phyloP scores from a whole-genome alignment of 2,888 invertebrate species.

The Hipparchia semele region DNA sequence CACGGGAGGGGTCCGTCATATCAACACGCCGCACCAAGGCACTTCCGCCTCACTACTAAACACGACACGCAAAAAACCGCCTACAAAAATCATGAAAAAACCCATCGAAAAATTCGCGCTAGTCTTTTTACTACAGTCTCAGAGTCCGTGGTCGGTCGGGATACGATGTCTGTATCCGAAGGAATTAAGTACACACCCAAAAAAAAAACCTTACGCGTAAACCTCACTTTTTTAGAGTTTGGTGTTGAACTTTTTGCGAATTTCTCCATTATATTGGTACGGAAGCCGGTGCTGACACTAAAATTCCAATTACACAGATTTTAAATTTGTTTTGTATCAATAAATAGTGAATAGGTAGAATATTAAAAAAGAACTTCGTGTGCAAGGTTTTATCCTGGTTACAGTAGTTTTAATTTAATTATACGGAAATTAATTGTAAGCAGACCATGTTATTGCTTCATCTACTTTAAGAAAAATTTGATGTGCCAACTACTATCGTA shows the following conservation, averaged over 20 bases:
- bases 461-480: no score
- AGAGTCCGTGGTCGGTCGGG: slow-evolving; percentile 73
- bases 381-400: no score
- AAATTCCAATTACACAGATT: no score
- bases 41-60: slow-evolving; percentile 65
- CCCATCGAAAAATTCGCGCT: slow-evolving; percentile 77
- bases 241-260: not conserved
- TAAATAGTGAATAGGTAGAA: no score
- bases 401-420: no score
- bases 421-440: no score
- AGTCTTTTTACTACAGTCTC: slow-evolving; percentile 79
- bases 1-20: slow-evolving; percentile 52
- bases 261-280: not conserved
- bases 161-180: slow-evolving; percentile 61
- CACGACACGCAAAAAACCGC: slow-evolving; percentile 72
- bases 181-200: slow-evolving; percentile 47
- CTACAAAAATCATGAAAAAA: slow-evolving; percentile 73
- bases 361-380: no score
- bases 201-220: slow-evolving; percentile 27
- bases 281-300: no score
- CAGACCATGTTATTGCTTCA: no score
- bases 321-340: no score
- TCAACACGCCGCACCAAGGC: slow-evolving; percentile 68
- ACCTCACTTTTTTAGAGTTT: not conserved
- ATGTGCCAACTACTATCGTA: no score